phyloP scores from a whole-genome alignment of 2,888 invertebrate species.

The Antheraea assamensis region DNA sequence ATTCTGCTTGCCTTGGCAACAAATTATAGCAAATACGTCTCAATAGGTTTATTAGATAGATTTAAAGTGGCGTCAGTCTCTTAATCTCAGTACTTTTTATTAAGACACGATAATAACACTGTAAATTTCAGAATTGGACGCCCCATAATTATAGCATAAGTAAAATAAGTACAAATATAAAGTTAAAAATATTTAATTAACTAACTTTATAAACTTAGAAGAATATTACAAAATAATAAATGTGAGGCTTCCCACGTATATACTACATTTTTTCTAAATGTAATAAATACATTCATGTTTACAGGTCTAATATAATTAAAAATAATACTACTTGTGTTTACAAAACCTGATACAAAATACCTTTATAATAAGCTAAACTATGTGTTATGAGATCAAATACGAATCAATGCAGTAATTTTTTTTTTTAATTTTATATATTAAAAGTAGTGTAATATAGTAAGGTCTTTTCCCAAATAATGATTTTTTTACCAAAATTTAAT shows the following conservation, averaged over 20 bases:
- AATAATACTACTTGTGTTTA: conserved; percentile 24
- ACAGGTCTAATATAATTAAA: neutral
- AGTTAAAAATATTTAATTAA: neutral
- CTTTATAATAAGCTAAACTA: conserved; percentile 6
- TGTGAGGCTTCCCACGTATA: neutral
- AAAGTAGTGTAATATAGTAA: neutral
- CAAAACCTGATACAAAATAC: conserved; percentile 28
- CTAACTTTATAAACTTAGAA: neutral
- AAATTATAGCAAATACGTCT: too few species aligned
- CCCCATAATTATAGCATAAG: neutral
- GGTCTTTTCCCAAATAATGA: neutral
- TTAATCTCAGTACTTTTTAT: too few species aligned
- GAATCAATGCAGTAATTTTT: conserved; percentile 29
- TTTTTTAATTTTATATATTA: neutral
- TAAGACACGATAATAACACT: too few species aligned
- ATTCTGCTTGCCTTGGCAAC: too few species aligned
- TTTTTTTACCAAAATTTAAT: neutral
- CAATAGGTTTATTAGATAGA: too few species aligned
- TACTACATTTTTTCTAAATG: neutral
- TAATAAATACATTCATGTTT: neutral
- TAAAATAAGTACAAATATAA: neutral
- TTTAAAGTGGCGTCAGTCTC: too few species aligned
- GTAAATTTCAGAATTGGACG: neutral
- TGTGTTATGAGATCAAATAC: conserved; percentile 43
- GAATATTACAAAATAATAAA: neutral